Evolutionary conservation across 2,888 invertebrate genomes (phyloP).

Genomic region (Celastrina argiolus): DNA sequence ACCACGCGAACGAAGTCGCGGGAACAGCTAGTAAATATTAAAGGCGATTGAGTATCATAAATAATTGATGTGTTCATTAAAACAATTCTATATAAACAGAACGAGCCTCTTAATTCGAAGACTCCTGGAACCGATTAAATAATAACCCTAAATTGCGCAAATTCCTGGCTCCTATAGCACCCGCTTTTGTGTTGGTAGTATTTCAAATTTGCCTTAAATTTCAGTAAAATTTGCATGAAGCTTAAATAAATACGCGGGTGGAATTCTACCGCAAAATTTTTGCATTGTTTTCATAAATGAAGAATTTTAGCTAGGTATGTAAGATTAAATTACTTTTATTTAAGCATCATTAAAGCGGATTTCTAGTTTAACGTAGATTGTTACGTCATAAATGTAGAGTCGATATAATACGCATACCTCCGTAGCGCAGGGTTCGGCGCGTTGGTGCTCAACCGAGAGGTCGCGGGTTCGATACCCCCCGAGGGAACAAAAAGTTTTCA

Average conservation of each 20-base stretch:
- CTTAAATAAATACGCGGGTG: slow-evolving; percentile 10
- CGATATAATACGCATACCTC: no score
- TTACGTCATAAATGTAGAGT: no score
- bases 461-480: no score
- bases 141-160: slow-evolving; percentile 1
- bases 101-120: not conserved
- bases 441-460: no score
- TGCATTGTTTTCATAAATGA: not conserved
- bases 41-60: not conserved
- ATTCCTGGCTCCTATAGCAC: slow-evolving; percentile 4
- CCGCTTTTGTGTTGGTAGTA: slow-evolving; percentile 5
- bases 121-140: not conserved
- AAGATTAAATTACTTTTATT: not conserved
- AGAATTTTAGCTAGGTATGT: not conserved
- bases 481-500: no score
- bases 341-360: not conserved
- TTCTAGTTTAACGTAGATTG: no score
- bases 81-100: slow-evolving; percentile 3
- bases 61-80: not conserved
- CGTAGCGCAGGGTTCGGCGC: no score
- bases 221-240: slow-evolving; percentile 16
- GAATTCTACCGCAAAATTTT: slow-evolving; percentile 10
- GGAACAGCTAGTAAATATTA: not conserved
- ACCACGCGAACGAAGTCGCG: no score
- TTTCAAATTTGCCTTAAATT: slow-evolving; percentile 18